These are phyloP conservation scores for Scaptomyza graminum DNA, from an alignment of 1,140 invertebrate genomes.

Conservation along the genomic window DNA sequence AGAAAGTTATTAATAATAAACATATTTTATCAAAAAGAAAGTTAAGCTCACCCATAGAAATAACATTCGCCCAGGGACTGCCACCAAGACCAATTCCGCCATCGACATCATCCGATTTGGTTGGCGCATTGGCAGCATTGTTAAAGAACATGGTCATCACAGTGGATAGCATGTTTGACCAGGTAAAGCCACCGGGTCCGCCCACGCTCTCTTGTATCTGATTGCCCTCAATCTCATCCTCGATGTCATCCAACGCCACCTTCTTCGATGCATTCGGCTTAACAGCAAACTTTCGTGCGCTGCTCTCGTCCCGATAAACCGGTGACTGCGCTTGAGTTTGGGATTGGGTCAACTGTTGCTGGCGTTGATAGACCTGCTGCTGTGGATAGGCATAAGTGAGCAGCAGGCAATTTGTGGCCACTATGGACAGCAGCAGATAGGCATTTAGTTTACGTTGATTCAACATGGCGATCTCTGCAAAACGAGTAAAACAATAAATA, in stretches of 20 bases:
- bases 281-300: constrained; percentile 90
- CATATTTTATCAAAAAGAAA: neutral
- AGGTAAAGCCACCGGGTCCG: constrained; percentile 89
- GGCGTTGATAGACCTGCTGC: constrained; percentile 73
- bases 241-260: constrained; percentile 91
- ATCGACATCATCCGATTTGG: constrained; percentile 91
- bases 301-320: constrained; percentile 59
- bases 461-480: constrained; percentile 79
- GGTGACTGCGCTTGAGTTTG: constrained; percentile 52
- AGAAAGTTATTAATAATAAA: neutral
- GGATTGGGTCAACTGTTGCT: constrained; percentile 56
- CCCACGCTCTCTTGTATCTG: constrained; percentile 88
- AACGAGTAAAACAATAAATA: constrained; percentile 11
- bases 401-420: constrained; percentile 84
- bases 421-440: constrained; percentile 83
- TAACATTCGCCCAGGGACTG: constrained; percentile 93
- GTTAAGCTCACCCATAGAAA: constrained; percentile 87
- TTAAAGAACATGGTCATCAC: constrained; percentile 92
- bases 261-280: constrained; percentile 95
- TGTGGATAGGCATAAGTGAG: constrained; percentile 84
- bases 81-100: constrained; percentile 87
- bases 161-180: constrained; percentile 92
- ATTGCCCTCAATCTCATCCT: constrained; percentile 91
- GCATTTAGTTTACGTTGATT: constrained; percentile 83
- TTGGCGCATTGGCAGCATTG: constrained; percentile 87